Evolutionary conservation across 2,113 vertebrate genomes (phyloP).

Genomic region (Suncus etruscus): DNA sequence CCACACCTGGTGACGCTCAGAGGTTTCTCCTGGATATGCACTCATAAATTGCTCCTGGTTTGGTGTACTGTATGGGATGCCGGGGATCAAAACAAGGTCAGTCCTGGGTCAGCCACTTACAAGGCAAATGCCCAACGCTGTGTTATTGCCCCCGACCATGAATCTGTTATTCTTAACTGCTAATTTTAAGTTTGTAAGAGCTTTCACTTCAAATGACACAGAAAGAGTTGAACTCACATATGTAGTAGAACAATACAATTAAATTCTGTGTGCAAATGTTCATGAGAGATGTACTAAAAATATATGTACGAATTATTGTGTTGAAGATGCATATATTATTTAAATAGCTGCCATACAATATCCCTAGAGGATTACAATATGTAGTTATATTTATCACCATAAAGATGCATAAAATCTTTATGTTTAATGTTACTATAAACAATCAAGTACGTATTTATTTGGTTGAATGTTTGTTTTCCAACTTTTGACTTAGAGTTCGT

Average conservation of each 20-base stretch:
- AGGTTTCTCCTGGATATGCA: too few relatives aligned
- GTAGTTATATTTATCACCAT: background rate
- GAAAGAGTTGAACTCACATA: background rate
- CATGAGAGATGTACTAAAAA: background rate
- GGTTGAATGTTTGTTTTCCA: too few relatives aligned
- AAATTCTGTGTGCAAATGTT: background rate
- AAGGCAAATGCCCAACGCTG: too few relatives aligned
- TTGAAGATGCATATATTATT: background rate
- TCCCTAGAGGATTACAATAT: background rate
- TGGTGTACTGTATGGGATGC: too few relatives aligned
- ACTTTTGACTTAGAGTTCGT: too few relatives aligned
- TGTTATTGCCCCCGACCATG: too few relatives aligned
- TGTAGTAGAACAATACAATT: slow-evolving; percentile 30
- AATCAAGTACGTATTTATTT: too few relatives aligned
- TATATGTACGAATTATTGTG: background rate
- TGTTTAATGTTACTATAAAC: background rate
- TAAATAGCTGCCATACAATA: background rate
- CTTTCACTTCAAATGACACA: background rate
- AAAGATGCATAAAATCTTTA: background rate
- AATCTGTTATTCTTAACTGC: background rate
- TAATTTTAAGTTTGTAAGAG: slow-evolving; percentile 7
- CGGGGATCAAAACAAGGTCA: too few relatives aligned
- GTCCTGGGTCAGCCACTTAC: too few relatives aligned
- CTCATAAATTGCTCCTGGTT: too few relatives aligned
- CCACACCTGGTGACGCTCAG: too few relatives aligned